Evolutionary conservation across 2,113 vertebrate species (phyloP).

Genomic region (Bubalus kerabau): DNA sequence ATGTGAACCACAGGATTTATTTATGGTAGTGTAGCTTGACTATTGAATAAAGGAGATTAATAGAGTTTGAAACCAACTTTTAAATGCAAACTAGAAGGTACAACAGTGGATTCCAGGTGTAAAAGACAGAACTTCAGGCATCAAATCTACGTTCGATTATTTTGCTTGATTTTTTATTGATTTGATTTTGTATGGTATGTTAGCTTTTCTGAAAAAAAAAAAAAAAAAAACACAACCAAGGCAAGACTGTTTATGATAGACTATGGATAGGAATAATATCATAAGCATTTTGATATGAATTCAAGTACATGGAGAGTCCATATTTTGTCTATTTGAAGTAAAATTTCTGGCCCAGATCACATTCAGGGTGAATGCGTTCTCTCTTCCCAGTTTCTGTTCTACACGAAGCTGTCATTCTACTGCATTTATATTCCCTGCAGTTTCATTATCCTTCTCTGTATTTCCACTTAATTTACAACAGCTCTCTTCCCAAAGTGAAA

Average conservation of each 20-base stretch:
- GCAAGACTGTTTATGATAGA: not conserved
- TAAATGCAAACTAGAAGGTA: not conserved
- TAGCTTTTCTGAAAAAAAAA: conserved; percentile 29
- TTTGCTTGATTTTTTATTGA: conserved; percentile 1
- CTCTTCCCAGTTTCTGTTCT: not conserved
- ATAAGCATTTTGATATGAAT: not conserved
- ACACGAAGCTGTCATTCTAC: not conserved
- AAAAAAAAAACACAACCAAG: not conserved
- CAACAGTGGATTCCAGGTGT: not conserved
- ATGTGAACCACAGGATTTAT: conserved; percentile 29
- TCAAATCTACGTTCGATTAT: not conserved
- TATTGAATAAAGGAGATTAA: conserved; percentile 40
- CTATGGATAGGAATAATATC: not conserved
- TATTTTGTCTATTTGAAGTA: conserved; percentile 26
- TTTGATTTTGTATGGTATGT: not conserved
- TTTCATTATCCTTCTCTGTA: not conserved
- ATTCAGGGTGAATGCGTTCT: not conserved
- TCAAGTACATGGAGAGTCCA: not conserved
- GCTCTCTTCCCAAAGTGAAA: not conserved
- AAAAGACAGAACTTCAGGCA: not conserved
- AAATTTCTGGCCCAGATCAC: not conserved
- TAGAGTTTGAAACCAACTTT: conserved; percentile 35
- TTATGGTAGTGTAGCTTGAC: not conserved
- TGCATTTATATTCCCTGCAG: not conserved
- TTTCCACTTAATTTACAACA: not conserved